Percentiles rank a stretch among this genome's conserved stretches.
phyloP scores from a whole-genome alignment of 2,888 invertebrate species.

The Metallyticus violacea region DNA sequence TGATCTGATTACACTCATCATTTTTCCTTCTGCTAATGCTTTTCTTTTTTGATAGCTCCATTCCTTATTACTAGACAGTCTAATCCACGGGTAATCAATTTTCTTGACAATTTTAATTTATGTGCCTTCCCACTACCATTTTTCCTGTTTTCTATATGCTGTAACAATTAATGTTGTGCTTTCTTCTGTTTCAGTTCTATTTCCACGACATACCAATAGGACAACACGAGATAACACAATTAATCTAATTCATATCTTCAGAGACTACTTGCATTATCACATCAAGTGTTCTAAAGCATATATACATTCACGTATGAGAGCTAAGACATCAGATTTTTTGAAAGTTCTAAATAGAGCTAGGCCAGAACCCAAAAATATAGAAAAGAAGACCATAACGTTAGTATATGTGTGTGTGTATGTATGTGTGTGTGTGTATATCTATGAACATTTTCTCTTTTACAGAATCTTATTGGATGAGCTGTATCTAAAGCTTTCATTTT shows the following conservation, averaged over 20 bases:
- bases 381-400: constrained; percentile 85
- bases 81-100: too few relatives aligned
- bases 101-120: too few relatives aligned
- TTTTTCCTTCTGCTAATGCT: too few relatives aligned
- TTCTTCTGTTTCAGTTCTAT: constrained; percentile 97
- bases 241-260: constrained; percentile 98
- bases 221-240: constrained; percentile 96
- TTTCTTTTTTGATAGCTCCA: too few relatives aligned
- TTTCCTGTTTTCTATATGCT: too few relatives aligned
- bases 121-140: too few relatives aligned
- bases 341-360: constrained; percentile 98
- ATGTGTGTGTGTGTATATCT: too few relatives aligned
- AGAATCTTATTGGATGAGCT: too few relatives aligned
- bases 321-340: constrained; percentile 97
- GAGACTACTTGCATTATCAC: constrained; percentile 99
- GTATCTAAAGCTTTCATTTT: neutral
- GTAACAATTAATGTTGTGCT: constrained; percentile 95
- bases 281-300: constrained; percentile 99
- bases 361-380: constrained; percentile 79
- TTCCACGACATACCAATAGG: constrained; percentile 92
- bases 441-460: too few relatives aligned
- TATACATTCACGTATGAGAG: constrained; percentile 98
- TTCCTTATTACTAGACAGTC: too few relatives aligned
- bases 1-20: too few relatives aligned
- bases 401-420: too few relatives aligned